Percentiles rank a stretch among this genome's conserved stretches.
Conservation (phyloP, 2,888 invertebrate species). For the Diplolepis rosae region DNA sequence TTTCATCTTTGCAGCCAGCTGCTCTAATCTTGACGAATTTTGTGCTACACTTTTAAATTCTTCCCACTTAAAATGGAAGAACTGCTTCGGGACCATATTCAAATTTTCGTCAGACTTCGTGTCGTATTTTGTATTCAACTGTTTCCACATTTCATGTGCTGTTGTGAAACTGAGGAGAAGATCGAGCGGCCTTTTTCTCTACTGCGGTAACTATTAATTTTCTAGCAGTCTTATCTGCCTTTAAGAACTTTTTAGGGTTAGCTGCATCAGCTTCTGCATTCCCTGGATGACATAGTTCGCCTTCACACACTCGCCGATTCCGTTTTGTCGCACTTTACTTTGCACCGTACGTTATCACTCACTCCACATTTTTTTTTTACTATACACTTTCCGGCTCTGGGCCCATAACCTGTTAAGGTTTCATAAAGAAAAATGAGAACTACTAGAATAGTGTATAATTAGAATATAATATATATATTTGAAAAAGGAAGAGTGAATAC, state of each 20-base stretch:
- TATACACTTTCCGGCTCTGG: no score
- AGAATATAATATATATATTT: no score
- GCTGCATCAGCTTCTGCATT: no score
- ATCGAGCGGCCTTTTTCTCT: conserved; percentile 47
- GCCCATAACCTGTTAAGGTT: no score
- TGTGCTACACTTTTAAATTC: conserved; percentile 33
- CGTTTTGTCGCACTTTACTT: not conserved
- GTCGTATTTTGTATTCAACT: conserved; percentile 45
- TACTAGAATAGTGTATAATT: no score
- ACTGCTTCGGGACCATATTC: conserved; percentile 44
- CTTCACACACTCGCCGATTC: no score
- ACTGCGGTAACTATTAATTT: conserved; percentile 47
- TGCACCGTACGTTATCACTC: no score
- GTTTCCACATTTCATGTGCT: conserved; percentile 46
- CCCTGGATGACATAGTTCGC: no score
- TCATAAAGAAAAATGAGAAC: no score
- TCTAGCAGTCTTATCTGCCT: not conserved
- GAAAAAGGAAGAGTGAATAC: no score
- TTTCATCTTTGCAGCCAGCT: conserved; percentile 43
- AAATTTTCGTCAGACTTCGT: conserved; percentile 43
- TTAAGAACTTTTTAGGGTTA: no score
- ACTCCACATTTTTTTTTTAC: no score
- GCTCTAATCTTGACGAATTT: conserved; percentile 43
- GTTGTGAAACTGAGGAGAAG: conserved; percentile 46
- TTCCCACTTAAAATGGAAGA: conserved; percentile 48